Percentiles rank a stretch among this genome's conserved stretches.
These are phyloP conservation scores for Phengaris alcon DNA, from an alignment of 2,888 invertebrate species.

Conservation along the genomic window DNA sequence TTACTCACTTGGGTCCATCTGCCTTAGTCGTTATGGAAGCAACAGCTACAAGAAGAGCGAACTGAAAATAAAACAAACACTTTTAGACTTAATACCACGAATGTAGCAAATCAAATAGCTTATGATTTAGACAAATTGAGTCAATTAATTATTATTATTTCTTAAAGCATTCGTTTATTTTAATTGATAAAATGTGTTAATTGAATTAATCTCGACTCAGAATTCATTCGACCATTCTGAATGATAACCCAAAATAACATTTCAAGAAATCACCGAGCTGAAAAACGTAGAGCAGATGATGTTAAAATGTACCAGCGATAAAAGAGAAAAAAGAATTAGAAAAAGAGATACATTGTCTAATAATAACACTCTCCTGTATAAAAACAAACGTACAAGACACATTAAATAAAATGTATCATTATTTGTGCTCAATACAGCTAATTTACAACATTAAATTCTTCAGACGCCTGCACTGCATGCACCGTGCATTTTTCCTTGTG, in stretches of 20 bases:
- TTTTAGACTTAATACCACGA: background rate
- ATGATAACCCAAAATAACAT: too few species aligned
- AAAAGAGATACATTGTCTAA: background rate
- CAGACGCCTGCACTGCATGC: background rate
- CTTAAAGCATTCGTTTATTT: too few species aligned
- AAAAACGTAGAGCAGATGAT: background rate
- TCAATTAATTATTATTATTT: too few species aligned
- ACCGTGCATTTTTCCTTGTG: background rate
- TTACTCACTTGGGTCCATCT: slow-evolving; percentile 73
- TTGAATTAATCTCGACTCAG: background rate
- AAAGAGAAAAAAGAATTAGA: background rate
- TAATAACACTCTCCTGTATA: background rate
- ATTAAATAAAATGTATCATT: background rate
- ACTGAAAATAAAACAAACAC: slow-evolving; percentile 57
- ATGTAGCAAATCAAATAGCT: background rate
- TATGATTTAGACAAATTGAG: too few species aligned
- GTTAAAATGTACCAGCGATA: background rate
- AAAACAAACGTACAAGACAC: too few species aligned
- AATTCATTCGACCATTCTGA: background rate
- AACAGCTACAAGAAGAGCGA: slow-evolving; percentile 74
- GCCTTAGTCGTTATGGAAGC: slow-evolving; percentile 59
- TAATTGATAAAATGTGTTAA: background rate
- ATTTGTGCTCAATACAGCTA: background rate
- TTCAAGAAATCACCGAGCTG: background rate
- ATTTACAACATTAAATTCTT: slow-evolving; percentile 7